These are phyloP conservation scores for Drosophila parthenogenetica DNA, from an alignment of 2,888 invertebrate genomes.

Conservation along the genomic window DNA sequence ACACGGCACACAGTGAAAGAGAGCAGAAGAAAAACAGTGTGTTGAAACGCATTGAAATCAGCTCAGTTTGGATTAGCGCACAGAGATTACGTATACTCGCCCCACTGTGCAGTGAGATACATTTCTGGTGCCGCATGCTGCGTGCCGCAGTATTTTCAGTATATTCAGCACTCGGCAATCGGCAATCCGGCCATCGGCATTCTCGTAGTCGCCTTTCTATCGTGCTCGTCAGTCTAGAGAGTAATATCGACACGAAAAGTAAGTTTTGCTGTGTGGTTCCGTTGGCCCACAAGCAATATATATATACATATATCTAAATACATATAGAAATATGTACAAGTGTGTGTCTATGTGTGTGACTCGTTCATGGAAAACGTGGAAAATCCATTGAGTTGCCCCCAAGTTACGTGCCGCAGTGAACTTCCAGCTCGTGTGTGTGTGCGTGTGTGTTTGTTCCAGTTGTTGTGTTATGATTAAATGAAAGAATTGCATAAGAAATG, in stretches of 20 bases:
- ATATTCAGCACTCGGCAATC: slow-evolving; percentile 58
- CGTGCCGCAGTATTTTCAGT: slow-evolving; percentile 58
- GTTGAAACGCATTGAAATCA: background rate
- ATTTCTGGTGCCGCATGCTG: slow-evolving; percentile 63
- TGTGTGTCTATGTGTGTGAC: slow-evolving; percentile 34
- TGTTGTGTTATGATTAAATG: slow-evolving; percentile 5
- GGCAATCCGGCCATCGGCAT: slow-evolving; percentile 63
- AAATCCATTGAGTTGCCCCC: slow-evolving; percentile 69
- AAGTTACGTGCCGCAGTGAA: slow-evolving; percentile 45
- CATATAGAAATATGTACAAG: slow-evolving; percentile 4
- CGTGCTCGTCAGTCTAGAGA: slow-evolving; percentile 82
- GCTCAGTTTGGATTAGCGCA: slow-evolving; percentile 4
- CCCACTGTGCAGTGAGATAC: slow-evolving; percentile 51
- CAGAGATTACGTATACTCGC: background rate
- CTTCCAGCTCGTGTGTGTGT: slow-evolving; percentile 45
- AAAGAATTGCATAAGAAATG: slow-evolving; percentile 66
- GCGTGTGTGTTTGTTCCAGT: slow-evolving; percentile 19
- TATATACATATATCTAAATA: slow-evolving; percentile 65
- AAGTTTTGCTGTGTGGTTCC: slow-evolving; percentile 77
- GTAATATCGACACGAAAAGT: slow-evolving; percentile 85
- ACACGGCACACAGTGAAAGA: slow-evolving; percentile 3
- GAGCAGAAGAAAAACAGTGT: slow-evolving; percentile 12
- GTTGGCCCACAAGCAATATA: slow-evolving; percentile 67
- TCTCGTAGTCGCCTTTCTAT: slow-evolving; percentile 49
- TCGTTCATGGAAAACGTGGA: slow-evolving; percentile 75